These are phyloP conservation scores for Lycocerus yunnanus DNA, from an alignment of 2,888 invertebrate species.

Conservation along the genomic window DNA sequence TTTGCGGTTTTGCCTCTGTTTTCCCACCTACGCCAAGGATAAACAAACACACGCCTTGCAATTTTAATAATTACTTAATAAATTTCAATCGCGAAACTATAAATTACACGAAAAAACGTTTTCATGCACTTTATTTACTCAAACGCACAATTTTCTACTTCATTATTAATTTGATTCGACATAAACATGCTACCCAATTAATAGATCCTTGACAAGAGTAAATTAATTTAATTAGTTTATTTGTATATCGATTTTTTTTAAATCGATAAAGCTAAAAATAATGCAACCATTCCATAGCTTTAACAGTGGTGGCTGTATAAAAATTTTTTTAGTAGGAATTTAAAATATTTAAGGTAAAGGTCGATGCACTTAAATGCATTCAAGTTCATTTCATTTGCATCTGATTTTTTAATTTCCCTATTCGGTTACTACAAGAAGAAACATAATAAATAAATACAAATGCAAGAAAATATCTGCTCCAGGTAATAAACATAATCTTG, in stretches of 20 bases:
- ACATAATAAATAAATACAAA: background rate
- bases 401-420: background rate
- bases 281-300: background rate
- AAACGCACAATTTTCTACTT: background rate
- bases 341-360: background rate
- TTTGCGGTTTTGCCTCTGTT: conserved; percentile 15
- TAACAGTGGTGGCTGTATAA: background rate
- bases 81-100: background rate
- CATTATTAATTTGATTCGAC: background rate
- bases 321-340: background rate
- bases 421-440: background rate
- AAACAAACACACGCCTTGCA: conserved; percentile 15
- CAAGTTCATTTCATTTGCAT: background rate
- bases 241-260: background rate
- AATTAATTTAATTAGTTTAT: background rate
- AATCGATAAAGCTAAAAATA: background rate
- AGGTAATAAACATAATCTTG: background rate
- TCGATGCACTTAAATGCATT: background rate
- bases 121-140: background rate
- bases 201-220: background rate
- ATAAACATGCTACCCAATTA: background rate
- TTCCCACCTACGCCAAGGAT: conserved; percentile 18
- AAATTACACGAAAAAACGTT: background rate
- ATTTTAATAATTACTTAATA: conserved; percentile 5
- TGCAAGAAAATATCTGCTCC: background rate